phyloP scores from a whole-genome alignment of 1,140 invertebrate genomes.

The Tribolium madens region DNA sequence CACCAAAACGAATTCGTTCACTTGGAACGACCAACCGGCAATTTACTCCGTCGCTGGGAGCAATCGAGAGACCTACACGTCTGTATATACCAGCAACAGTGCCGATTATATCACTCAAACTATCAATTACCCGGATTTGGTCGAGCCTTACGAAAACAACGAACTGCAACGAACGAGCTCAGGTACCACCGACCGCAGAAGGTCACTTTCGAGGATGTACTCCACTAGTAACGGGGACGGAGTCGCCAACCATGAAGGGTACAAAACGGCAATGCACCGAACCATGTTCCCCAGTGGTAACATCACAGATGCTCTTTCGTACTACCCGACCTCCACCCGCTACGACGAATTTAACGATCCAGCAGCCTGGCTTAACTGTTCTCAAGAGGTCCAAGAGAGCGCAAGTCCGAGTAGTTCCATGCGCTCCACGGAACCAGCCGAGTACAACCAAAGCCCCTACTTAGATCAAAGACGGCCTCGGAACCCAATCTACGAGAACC shows the following conservation, averaged over 20 bases:
- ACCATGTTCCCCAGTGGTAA: conserved; percentile 78
- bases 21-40: conserved; percentile 73
- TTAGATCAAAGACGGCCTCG: conserved; percentile 69
- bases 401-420: conserved; percentile 70
- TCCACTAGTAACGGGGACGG: conserved; percentile 70
- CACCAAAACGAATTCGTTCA: conserved; percentile 27
- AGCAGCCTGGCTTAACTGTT: conserved; percentile 69
- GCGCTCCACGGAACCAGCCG: conserved; percentile 68
- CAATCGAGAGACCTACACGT: conserved; percentile 77
- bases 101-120: conserved; percentile 72
- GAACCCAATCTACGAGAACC: conserved; percentile 67
- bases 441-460: conserved; percentile 72
- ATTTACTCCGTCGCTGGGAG: conserved; percentile 82
- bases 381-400: conserved; percentile 70
- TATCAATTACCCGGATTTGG: conserved; percentile 75
- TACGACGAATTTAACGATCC: conserved; percentile 75
- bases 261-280: conserved; percentile 74
- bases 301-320: conserved; percentile 80
- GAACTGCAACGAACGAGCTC: conserved; percentile 67
- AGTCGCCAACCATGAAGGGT: conserved; percentile 74
- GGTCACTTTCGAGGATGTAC: conserved; percentile 67
- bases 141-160: conserved; percentile 75
- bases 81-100: conserved; percentile 76
- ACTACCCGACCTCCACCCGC: conserved; percentile 78
- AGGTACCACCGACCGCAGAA: conserved; percentile 59